Evolutionary conservation across 1,140 invertebrate species (phyloP).

Genomic region (Homalodisca vitripennis): DNA sequence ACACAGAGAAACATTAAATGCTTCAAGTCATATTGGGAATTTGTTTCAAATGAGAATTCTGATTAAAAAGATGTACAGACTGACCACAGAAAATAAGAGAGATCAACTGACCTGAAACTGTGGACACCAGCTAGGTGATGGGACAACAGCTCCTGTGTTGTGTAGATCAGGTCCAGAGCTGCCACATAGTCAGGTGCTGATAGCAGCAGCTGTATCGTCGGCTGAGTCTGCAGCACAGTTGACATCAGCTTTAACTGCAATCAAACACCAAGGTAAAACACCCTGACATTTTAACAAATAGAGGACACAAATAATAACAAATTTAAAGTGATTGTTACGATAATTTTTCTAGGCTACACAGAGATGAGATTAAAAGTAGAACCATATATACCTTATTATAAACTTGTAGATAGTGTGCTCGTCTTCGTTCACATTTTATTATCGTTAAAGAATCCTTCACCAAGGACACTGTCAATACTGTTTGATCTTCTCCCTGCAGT

Average conservation of each 20-base stretch:
- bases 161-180: conserved; percentile 94
- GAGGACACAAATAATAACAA: too few relatives aligned
- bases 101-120: conserved; percentile 80
- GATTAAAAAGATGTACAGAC: too few relatives aligned
- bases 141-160: conserved; percentile 91
- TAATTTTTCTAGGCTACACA: too few relatives aligned
- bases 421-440: conserved; percentile 54
- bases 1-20: too few relatives aligned
- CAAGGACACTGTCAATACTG: conserved; percentile 49
- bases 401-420: conserved; percentile 52
- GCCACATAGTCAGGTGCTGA: conserved; percentile 97
- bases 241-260: conserved; percentile 84
- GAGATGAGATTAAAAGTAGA: too few relatives aligned
- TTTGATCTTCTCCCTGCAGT: conserved; percentile 42
- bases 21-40: too few relatives aligned
- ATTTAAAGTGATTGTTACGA: too few relatives aligned
- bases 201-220: conserved; percentile 91
- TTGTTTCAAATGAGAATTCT: too few relatives aligned
- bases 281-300: too few relatives aligned
- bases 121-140: conserved; percentile 88
- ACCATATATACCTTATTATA: conserved; percentile 58
- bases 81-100: too few relatives aligned
- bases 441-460: conserved; percentile 80
- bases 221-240: conserved; percentile 96
- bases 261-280: conserved; percentile 21